Evolutionary conservation across 30 jellyfish, hydroid and myxozoan species (phyloP), one percentile per base, ranked within the genome.

Genomic region (Aurelia aurita): DNA sequence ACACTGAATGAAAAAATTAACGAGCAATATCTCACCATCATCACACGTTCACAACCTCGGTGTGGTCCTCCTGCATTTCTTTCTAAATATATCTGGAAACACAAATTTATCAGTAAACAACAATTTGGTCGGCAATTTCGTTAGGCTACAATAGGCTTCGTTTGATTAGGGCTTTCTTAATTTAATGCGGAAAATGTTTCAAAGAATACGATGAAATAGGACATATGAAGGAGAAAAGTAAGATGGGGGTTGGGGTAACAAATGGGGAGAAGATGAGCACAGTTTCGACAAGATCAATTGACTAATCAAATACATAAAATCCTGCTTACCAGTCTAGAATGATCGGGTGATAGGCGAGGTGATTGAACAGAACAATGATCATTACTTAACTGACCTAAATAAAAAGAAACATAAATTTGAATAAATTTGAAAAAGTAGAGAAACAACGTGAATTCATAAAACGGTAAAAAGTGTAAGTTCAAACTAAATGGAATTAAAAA

Each of bases 1-100:
- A 6, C 9, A 39, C 1, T 39, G 15, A 39, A 39, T 10, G 29
- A 58, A 19, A 58, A 0, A 58, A 19, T 5, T 9, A 46, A 14
- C 20, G 5, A 1, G 26, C 31, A 23, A 72, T 60, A 3, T 32
- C 59, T 31, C 65, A 77, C 89, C 86, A 85, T 57, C 91, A 82
- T 84, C 69, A 91, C 58, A 11, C 76, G 72, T 58, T 79, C 90
- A 51, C 93, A 78, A 11, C 91, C 90, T 59, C 89, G 85, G 58
- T 91, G 98, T 21, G 96, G 83, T 5, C 92, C 94, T 13, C 96
- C 96, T 27, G 35, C 71, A 11, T 54, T 71, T 69, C 86, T 57
- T 25, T 77, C 87, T 63, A 58, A 79, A 29, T 29, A 91, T 54
- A 61, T 64, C 86, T 82, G 34, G 25, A 66, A 43, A 45, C 57